Conservation (phyloP, 2,797 vertebrate species). For the Fistularia commersonii region DNA sequence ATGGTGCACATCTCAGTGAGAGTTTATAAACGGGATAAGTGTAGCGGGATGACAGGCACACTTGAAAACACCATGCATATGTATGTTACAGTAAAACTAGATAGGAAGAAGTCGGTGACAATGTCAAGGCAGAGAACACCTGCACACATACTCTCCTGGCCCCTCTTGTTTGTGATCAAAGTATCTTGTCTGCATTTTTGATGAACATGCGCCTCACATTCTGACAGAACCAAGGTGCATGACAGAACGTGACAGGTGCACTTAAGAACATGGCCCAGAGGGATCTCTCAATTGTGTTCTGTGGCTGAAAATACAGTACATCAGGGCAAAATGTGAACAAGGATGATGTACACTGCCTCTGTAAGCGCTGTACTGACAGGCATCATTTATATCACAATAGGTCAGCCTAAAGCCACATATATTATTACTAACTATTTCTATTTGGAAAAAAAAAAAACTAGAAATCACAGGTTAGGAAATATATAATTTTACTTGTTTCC, state of each 20-base stretch:
- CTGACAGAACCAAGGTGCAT: constrained; percentile 29
- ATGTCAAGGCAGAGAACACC: constrained; percentile 62
- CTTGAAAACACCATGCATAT: constrained; percentile 62
- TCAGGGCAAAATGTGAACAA: constrained; percentile 6
- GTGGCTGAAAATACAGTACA: constrained; percentile 8
- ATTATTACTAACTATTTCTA: too few species aligned
- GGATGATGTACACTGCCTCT: neutral
- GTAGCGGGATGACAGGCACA: constrained; percentile 25
- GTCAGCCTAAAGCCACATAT: too few species aligned
- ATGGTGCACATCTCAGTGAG: constrained; percentile 28
- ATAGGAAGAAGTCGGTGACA: constrained; percentile 63
- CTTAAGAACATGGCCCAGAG: constrained; percentile 28
- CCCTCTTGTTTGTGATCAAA: constrained; percentile 56
- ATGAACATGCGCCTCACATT: constrained; percentile 48
- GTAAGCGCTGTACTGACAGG: too few species aligned
- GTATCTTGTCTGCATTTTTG: constrained; percentile 62
- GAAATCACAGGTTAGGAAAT: too few species aligned
- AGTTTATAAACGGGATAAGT: constrained; percentile 24
- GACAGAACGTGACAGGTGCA: constrained; percentile 34
- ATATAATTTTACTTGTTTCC: too few species aligned
- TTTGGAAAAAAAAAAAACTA: too few species aligned
- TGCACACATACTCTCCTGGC: constrained; percentile 42
- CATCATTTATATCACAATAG: too few species aligned
- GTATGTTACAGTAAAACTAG: constrained; percentile 61
- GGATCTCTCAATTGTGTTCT: constrained; percentile 15